These are phyloP conservation scores for Poeciliopsis retropinna DNA, from an alignment of 2,113 vertebrate species.

Conservation along the genomic window DNA sequence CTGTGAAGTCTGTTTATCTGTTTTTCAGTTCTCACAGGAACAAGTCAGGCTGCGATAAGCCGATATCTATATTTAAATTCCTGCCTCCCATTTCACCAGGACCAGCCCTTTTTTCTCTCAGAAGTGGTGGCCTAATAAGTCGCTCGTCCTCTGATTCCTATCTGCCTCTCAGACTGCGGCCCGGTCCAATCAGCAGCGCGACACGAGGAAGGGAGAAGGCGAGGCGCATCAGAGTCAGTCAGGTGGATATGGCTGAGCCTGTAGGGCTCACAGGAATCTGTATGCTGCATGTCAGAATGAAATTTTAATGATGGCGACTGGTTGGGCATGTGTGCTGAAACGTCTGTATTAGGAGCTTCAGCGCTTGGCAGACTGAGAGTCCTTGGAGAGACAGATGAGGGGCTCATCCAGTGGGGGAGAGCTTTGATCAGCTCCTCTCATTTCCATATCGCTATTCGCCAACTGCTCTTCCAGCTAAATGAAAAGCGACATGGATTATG, in stretches of 20 bases:
- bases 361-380: constrained; percentile 61
- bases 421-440: constrained; percentile 74
- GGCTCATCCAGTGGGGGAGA: constrained; percentile 67
- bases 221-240: constrained; percentile 3
- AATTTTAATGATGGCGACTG: constrained; percentile 69
- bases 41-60: constrained; percentile 7
- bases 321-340: constrained; percentile 61
- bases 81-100: constrained; percentile 6
- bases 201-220: constrained; percentile 8
- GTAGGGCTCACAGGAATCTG: constrained; percentile 45
- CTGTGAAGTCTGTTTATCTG: background rate
- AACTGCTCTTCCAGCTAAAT: constrained; percentile 55
- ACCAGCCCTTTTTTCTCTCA: constrained; percentile 15
- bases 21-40: constrained; percentile 3
- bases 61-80: constrained; percentile 36
- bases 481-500: constrained; percentile 68
- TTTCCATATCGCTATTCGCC: constrained; percentile 72
- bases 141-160: constrained; percentile 26
- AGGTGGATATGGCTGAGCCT: constrained; percentile 48
- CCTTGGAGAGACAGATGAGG: constrained; percentile 70
- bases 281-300: constrained; percentile 55
- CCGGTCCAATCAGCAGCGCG: constrained; percentile 27
- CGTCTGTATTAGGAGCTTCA: constrained; percentile 64
- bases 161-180: constrained; percentile 30
- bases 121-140: constrained; percentile 43